Percentiles rank a stretch among this genome's conserved stretches.
These are phyloP conservation scores for Dione vanillae DNA, from an alignment of 2,888 invertebrate species.

Conservation along the genomic window DNA sequence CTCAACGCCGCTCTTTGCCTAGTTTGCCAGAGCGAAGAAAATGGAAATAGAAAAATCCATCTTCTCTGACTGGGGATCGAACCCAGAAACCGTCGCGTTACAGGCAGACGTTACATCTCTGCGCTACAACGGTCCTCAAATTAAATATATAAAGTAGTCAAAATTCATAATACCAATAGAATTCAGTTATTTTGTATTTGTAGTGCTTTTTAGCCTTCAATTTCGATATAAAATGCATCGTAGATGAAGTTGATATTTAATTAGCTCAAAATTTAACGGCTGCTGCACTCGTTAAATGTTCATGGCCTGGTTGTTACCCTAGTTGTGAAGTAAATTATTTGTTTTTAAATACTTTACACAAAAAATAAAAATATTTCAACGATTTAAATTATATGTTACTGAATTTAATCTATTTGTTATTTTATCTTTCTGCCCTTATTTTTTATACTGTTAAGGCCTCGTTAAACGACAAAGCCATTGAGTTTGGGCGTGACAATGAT, in stretches of 20 bases:
- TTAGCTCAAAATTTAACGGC: constrained; percentile 1
- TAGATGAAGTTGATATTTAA: not conserved
- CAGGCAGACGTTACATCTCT: too few relatives aligned
- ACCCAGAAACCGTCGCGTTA: too few relatives aligned
- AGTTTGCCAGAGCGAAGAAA: too few relatives aligned
- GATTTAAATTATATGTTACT: not conserved
- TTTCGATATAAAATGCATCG: not conserved
- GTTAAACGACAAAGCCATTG: constrained; percentile 25
- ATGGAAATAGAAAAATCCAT: too few relatives aligned
- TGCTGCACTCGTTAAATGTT: not conserved
- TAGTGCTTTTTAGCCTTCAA: not conserved
- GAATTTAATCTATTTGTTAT: not conserved
- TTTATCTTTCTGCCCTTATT: constrained; percentile 1
- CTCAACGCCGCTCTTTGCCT: too few relatives aligned
- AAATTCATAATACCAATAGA: too few relatives aligned
- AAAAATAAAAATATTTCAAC: not conserved
- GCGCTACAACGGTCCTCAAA: too few relatives aligned
- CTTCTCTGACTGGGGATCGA: too few relatives aligned
- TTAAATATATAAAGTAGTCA: too few relatives aligned
- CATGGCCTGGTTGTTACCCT: not conserved
- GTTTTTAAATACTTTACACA: not conserved
- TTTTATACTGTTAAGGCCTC: not conserved
- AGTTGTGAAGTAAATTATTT: not conserved
- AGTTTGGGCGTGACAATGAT: constrained; percentile 22
- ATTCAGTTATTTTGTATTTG: too few relatives aligned